These are phyloP conservation scores for Oppia nitens DNA, from an alignment of 1,140 invertebrate species.

Conservation along the genomic window DNA sequence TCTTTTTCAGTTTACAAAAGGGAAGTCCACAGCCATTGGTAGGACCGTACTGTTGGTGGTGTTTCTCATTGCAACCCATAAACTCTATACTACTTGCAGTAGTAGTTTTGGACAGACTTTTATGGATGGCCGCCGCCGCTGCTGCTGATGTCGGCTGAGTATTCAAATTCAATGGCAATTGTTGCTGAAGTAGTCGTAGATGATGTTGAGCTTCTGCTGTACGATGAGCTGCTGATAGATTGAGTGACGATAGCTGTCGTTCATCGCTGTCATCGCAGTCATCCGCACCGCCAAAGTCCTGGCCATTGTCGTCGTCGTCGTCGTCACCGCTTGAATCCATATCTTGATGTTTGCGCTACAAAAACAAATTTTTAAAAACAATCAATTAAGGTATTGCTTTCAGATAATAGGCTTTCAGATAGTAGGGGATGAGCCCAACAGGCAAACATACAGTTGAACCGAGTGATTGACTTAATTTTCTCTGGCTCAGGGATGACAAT, in stretches of 20 bases:
- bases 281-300: slow-evolving; percentile 19
- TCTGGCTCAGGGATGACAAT: slow-evolving; percentile 46
- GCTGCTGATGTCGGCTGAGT: neutral
- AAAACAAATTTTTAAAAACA: no score
- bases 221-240: neutral
- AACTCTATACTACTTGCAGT: neutral
- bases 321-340: neutral
- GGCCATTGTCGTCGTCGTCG: neutral
- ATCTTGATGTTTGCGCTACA: no score
- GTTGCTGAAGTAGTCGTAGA: no score
- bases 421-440: neutral
- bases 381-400: neutral
- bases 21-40: slow-evolving; percentile 55
- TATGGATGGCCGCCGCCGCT: no score
- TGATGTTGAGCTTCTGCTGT: no score
- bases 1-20: slow-evolving; percentile 67
- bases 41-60: slow-evolving; percentile 28
- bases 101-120: neutral
- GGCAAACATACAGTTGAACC: neutral
- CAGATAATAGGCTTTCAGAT: neutral
- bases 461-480: neutral
- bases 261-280: slow-evolving; percentile 22
- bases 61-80: slow-evolving; percentile 11
- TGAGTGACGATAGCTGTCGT: no score
- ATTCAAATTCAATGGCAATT: no score